Base-by-base conservation (phyloP, 2,888 invertebrate genomes). In the Ophioninae sp. region DNA sequence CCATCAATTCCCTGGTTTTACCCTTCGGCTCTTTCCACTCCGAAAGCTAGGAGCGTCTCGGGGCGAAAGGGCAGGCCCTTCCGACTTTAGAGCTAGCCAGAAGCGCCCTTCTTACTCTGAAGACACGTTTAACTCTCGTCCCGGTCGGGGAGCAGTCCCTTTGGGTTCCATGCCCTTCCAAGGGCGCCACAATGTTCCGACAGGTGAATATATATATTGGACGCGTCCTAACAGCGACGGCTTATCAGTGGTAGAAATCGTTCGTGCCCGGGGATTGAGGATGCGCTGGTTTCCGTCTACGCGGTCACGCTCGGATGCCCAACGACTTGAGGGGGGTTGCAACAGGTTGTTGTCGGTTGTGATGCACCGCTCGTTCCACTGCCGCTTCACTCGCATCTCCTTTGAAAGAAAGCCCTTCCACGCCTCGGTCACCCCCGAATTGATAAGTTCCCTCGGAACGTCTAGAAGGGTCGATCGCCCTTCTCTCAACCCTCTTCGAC, bases 321-420 rank as follows among this genome's bases (percentile, higher is more conserved):
- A 30, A 74, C 79, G 69, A 71, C 85, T 84, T 87, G 85, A 86
- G 13, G 63, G 74, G 89, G 88, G 89, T 89, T 89, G 90, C 90
- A 90, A 90, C 90, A 90, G 90, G 90, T 90, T 90, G 90, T 81
- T 79, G 86, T n/a, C n/a, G n/a, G n/a, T n/a, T n/a, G 84, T 85
- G 86, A 81, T 79, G 84, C 67, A 69, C 71, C 22, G 22, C 17
- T 74, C 56, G 63, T 67, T 68, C 77, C 78, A 71, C 77, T 85
- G 85, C 86, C 87, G 83, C 85, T 85, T 84, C 68, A 2, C 68
- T 82, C 85, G 78, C 84, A 84, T 81, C 78, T 78, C 79, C 37
- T 13, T n/a, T n/a, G n/a, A n/a, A n/a, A n/a, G n/a, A 13, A 59
- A 65, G 13, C 41, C 58, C 67, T 22, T 30, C 30, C 77, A 79